A percentile compares a stretch with the other conserved stretches of the same genome.
These are phyloP conservation scores for Spodoptera litura DNA, from an alignment of 1,140 invertebrate species.

Conservation along the genomic window DNA sequence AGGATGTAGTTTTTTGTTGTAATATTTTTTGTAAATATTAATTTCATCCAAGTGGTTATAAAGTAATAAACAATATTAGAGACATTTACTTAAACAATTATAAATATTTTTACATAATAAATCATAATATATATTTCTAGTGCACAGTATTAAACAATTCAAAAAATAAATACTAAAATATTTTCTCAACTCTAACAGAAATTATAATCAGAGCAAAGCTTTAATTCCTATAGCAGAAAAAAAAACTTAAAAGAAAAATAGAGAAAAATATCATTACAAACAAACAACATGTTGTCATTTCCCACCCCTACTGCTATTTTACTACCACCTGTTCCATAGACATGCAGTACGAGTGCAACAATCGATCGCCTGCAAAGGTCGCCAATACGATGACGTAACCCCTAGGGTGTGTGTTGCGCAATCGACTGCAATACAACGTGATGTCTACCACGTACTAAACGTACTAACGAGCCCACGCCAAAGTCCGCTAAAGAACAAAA, in stretches of 20 bases:
- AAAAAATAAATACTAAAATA: not conserved
- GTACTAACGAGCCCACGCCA: not conserved
- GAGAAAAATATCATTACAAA: not conserved
- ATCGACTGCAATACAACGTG: conserved; percentile 66
- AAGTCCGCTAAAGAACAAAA: not conserved
- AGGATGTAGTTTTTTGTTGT: too few relatives aligned
- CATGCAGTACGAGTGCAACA: conserved; percentile 46
- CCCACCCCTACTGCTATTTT: not conserved
- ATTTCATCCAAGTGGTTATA: too few relatives aligned
- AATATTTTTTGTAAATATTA: too few relatives aligned
- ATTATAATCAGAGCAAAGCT: not conserved
- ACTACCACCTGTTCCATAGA: conserved; percentile 35
- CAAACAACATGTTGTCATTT: conserved; percentile 3
- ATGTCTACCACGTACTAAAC: conserved; percentile 1
- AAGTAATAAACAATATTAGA: too few relatives aligned
- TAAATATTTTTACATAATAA: too few relatives aligned
- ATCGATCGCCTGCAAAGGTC: conserved; percentile 80
- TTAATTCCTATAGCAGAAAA: not conserved
- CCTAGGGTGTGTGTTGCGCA: conserved; percentile 75
- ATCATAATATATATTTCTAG: too few relatives aligned
- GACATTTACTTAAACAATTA: too few relatives aligned
- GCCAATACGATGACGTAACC: conserved; percentile 75
- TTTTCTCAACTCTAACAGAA: not conserved
- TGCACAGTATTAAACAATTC: too few relatives aligned
- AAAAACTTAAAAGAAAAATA: too few relatives aligned